Base-by-base conservation (phyloP, 2,888 invertebrate species). In the Orthonevra nobilis region DNA sequence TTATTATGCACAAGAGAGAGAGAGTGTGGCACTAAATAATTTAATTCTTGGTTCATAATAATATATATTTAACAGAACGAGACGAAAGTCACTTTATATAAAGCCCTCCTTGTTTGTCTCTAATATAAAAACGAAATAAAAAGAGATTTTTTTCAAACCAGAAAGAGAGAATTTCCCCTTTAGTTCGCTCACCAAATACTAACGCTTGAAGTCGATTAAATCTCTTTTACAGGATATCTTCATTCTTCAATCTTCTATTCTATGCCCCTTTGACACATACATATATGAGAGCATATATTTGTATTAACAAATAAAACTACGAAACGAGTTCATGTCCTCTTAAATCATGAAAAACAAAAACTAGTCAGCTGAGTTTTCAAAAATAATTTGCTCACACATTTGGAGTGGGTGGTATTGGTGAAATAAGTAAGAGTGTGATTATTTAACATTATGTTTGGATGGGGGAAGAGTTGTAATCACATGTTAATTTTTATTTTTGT, bases 301-400 rank as follows among this genome's bases (percentile, higher is more conserved):
- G n/a, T n/a, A n/a, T n/a, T n/a, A n/a, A n/a, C n/a, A n/a, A n/a
- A n/a, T n/a, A n/a, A n/a, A n/a, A n/a, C n/a, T n/a, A n/a, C n/a
- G n/a, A n/a, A n/a, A n/a, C 17, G 30, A 46, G 36, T 54, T 44
- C 52, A 52, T 54, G 48, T 34, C 56, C 56, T 64, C 72, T 42
- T 17, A 20, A 64, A 73, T 42, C 23, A 64, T n/a, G 15, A 48
- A 2, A 56, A 42, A 69, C 12, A 15, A 40, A 50, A 61, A 38
- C 2, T 6, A 61, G 9, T 48, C 63, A 63, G 72, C 72, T 72
- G 56, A 26, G 44, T 23, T 52, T 28, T 42, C 10, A 19, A 38
- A 63, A 14, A 52, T 54, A 44, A 28, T 46, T 32, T 36, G 52
- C 12, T 23, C 40, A 4, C 26, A 28, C n/a, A n/a, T 36, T 52